phyloP scores from a whole-genome alignment of 2,888 invertebrate species.

The Agrotis clavis region DNA sequence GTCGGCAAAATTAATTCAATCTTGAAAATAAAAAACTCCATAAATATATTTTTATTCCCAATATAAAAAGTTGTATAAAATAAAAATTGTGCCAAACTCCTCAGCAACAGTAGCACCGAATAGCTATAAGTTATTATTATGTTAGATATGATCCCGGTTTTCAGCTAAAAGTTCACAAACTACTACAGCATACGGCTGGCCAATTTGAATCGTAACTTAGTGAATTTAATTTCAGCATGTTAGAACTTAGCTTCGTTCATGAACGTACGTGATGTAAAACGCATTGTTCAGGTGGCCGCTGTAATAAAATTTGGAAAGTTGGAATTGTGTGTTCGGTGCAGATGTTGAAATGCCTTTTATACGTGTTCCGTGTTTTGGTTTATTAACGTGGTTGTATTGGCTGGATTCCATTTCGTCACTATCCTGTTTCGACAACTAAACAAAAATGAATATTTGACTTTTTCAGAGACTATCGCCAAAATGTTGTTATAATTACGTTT shows the following conservation, averaged over 20 bases:
- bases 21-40: neutral
- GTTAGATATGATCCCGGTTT: constrained; percentile 58
- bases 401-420: no score
- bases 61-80: neutral
- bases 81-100: constrained; percentile 42
- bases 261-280: constrained; percentile 55
- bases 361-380: constrained; percentile 33
- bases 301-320: constrained; percentile 64
- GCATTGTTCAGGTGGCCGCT: constrained; percentile 63
- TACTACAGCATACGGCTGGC: constrained; percentile 56
- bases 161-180: constrained; percentile 62
- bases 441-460: no score
- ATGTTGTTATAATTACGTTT: no score
- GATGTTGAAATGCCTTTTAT: constrained; percentile 45
- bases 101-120: constrained; percentile 20
- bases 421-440: no score
- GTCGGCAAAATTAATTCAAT: neutral
- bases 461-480: no score
- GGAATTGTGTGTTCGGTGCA: constrained; percentile 42
- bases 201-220: constrained; percentile 69
- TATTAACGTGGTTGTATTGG: neutral
- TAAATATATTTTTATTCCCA: neutral
- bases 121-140: constrained; percentile 45
- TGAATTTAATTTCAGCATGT: constrained; percentile 67
- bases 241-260: constrained; percentile 65